A percentile compares a stretch with the other conserved stretches of the same genome.
Conservation (phyloP, 2,888 invertebrate genomes). For the Galerucella nymphaeae region DNA sequence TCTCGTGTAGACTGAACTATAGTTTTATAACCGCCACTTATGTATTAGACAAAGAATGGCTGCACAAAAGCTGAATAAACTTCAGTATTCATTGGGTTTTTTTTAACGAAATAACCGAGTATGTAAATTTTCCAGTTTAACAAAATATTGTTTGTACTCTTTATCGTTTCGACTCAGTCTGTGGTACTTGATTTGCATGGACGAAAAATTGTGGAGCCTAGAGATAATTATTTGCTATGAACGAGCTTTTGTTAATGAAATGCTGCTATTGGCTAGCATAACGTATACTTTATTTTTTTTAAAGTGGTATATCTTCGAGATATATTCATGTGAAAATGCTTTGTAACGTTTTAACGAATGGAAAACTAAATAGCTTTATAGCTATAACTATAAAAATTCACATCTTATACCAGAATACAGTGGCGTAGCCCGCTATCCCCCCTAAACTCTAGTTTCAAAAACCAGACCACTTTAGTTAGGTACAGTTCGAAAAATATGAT, state of each 20-base stretch:
- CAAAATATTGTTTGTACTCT: slow-evolving; percentile 28
- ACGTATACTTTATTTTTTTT: background rate
- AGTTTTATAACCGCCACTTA: background rate
- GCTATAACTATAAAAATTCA: too few relatives aligned
- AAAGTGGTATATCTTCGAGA: background rate
- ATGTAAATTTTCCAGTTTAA: slow-evolving; percentile 16
- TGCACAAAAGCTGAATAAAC: slow-evolving; percentile 1
- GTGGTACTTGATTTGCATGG: slow-evolving; percentile 19
- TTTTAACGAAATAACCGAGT: slow-evolving; percentile 14
- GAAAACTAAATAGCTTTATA: too few relatives aligned
- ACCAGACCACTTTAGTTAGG: too few relatives aligned
- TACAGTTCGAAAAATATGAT: too few relatives aligned
- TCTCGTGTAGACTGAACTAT: background rate
- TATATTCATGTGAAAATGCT: background rate
- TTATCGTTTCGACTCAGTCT: slow-evolving; percentile 25
- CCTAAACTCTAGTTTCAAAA: too few relatives aligned
- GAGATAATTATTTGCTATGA: slow-evolving; percentile 7
- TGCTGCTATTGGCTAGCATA: background rate
- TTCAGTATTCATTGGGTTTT: slow-evolving; percentile 9
- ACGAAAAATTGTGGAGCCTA: slow-evolving; percentile 3
- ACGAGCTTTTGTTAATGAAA: slow-evolving; percentile 8
- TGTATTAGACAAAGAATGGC: background rate
- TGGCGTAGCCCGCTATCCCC: too few relatives aligned
- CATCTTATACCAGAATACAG: too few relatives aligned
- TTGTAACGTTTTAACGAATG: too few relatives aligned